These are phyloP conservation scores for Melanerpes formicivorus DNA, from an alignment of 2,113 vertebrate species.

Conservation along the genomic window DNA sequence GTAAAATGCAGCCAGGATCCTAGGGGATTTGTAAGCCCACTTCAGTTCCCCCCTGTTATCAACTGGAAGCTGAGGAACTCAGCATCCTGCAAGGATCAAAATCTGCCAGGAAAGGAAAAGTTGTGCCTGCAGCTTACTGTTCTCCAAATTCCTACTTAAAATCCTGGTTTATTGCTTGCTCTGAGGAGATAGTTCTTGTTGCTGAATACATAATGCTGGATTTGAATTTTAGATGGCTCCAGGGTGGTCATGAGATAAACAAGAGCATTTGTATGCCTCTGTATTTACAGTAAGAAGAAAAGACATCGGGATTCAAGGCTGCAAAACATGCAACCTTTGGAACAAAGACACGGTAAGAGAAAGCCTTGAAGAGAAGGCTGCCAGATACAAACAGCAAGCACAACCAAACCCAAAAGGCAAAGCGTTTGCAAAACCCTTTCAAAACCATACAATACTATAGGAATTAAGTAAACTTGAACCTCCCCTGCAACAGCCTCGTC, in stretches of 20 bases:
- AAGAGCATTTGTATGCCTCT: background rate
- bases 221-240: slow-evolving; percentile 13
- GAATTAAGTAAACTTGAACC: slow-evolving; percentile 58
- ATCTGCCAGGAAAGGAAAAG: background rate
- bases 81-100: background rate
- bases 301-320: slow-evolving; percentile 11
- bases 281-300: background rate
- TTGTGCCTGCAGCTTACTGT: background rate
- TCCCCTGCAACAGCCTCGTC: slow-evolving; percentile 37
- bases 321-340: background rate
- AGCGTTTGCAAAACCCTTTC: slow-evolving; percentile 10
- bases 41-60: background rate
- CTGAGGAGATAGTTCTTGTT: background rate
- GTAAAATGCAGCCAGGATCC: background rate
- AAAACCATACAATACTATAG: slow-evolving; percentile 21
- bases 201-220: background rate
- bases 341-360: background rate
- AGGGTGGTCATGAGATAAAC: slow-evolving; percentile 29
- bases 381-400: background rate
- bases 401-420: background rate
- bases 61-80: background rate
- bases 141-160: background rate
- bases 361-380: background rate
- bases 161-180: background rate
- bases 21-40: rapidly evolving